phyloP scores from a whole-genome alignment of 2,113 vertebrate species.

The Podiceps cristatus region DNA sequence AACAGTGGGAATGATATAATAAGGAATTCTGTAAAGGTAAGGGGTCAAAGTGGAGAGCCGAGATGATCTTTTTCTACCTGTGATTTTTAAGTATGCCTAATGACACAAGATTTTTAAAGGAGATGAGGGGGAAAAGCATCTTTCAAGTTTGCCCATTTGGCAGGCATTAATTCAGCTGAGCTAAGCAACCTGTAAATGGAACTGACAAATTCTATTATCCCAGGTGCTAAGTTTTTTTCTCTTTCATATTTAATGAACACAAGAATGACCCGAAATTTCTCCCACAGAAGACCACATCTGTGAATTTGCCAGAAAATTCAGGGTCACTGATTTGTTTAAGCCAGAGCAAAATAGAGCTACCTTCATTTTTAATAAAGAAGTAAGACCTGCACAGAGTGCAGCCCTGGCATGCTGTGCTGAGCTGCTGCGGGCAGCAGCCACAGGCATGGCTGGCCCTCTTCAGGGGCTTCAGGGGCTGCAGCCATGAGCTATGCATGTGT shows the following conservation, averaged over 20 bases:
- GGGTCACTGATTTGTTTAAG: constrained; percentile 38
- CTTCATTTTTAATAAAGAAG: constrained; percentile 55
- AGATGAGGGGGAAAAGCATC: background rate
- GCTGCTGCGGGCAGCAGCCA: background rate
- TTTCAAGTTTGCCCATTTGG: constrained; percentile 58
- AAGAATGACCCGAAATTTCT: background rate
- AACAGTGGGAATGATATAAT: background rate
- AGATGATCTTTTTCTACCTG: background rate
- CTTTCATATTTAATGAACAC: constrained; percentile 68
- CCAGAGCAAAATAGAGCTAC: background rate
- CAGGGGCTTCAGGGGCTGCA: background rate
- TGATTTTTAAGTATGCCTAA: constrained; percentile 55
- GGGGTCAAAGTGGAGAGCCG: background rate
- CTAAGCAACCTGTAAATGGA: constrained; percentile 65
- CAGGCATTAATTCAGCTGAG: constrained; percentile 71
- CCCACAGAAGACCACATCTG: background rate
- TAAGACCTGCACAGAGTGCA: background rate
- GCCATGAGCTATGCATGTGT: background rate
- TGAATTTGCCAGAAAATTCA: constrained; percentile 12
- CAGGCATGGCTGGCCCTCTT: background rate
- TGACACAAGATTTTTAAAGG: constrained; percentile 39
- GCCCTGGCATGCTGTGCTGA: background rate
- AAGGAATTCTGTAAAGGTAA: constrained; percentile 9
- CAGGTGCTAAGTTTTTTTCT: constrained; percentile 5
- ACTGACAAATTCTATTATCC: constrained; percentile 61